phyloP scores from a whole-genome alignment of 2,888 invertebrate genomes.

The Nephrotoma appendiculata region DNA sequence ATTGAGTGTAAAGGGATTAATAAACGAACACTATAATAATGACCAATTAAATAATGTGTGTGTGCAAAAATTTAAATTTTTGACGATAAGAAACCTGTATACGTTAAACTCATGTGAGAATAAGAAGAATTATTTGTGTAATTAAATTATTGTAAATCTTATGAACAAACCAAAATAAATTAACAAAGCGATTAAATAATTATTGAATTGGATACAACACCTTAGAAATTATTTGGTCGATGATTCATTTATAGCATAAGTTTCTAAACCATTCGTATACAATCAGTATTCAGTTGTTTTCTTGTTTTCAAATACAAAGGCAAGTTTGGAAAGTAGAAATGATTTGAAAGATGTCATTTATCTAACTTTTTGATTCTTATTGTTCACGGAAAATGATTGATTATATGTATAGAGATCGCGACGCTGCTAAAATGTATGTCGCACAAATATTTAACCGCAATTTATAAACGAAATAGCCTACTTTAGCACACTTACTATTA shows the following conservation, averaged over 20 bases:
- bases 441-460: neutral
- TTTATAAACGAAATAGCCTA: neutral
- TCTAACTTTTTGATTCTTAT: neutral
- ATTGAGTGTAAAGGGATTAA: neutral
- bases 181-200: neutral
- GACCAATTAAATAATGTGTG: neutral
- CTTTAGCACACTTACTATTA: neutral
- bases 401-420: neutral
- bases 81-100: neutral
- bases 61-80: neutral
- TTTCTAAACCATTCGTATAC: neutral
- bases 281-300: too few species aligned
- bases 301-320: neutral
- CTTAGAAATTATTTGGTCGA: neutral
- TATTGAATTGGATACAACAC: neutral
- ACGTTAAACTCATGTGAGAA: neutral
- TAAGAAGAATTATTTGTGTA: neutral
- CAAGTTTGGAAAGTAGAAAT: neutral
- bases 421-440: neutral
- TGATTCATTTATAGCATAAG: neutral
- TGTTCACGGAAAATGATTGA: neutral
- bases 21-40: neutral
- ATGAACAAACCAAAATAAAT: neutral
- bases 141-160: neutral
- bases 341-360: neutral